Evolutionary conservation across 64 coral and sea anemone species (phyloP).

Genomic region (Pocillopora damicornis): DNA sequence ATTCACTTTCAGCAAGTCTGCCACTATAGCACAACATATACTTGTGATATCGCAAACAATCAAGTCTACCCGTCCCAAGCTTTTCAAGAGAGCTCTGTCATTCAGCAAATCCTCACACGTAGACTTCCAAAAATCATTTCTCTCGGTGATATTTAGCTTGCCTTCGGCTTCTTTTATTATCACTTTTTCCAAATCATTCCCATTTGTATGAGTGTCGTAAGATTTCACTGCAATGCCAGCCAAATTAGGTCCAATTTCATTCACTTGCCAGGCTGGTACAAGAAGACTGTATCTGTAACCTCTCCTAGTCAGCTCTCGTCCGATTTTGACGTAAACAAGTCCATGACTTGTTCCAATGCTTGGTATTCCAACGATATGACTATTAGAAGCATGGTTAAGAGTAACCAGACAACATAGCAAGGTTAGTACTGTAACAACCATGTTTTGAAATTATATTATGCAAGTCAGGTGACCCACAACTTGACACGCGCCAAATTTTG

Average conservation of each 20-base stretch:
- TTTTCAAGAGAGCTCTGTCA: conserved; percentile 1
- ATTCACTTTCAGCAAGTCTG: conserved; percentile 55
- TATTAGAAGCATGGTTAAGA: not conserved
- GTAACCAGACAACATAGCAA: not conserved
- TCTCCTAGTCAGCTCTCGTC: conserved; percentile 45
- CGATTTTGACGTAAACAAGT: conserved; percentile 54
- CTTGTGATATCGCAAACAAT: conserved; percentile 68
- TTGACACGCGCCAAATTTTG: too few species aligned
- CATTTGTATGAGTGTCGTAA: conserved; percentile 41
- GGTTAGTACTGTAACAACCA: not conserved
- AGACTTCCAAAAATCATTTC: conserved; percentile 19
- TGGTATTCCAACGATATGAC: conserved; percentile 64
- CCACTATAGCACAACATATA: conserved; percentile 63
- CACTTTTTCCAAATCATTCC: conserved; percentile 34
- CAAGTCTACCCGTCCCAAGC: conserved; percentile 21
- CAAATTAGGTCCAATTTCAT: not conserved
- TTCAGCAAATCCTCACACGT: conserved; percentile 27
- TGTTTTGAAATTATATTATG: not conserved
- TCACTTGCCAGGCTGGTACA: conserved; percentile 45
- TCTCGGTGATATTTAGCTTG: conserved; percentile 16
- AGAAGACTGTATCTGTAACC: conserved; percentile 59
- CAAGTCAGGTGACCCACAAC: not conserved
- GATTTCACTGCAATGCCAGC: conserved; percentile 26
- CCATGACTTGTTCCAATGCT: conserved; percentile 65
- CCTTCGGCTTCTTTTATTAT: conserved; percentile 61